A percentile compares a stretch with the other conserved stretches of the same genome.
Conservation (phyloP, 30 jellyfish, hydroid and myxozoan genomes). For the Hydra vulgaris region DNA sequence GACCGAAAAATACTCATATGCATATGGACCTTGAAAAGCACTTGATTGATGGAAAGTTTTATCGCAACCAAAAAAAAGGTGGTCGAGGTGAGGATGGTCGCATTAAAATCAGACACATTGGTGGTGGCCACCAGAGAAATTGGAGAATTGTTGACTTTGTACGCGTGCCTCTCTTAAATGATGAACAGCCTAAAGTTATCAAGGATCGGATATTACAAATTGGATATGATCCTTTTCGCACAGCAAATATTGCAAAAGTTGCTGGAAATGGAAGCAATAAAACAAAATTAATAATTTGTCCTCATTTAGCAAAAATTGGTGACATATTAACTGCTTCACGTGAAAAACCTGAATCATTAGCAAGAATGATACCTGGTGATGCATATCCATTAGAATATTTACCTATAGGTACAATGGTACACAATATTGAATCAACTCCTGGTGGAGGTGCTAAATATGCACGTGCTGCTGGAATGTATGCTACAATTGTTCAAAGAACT, state of each 20-base stretch:
- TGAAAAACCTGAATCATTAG: conserved; percentile 73
- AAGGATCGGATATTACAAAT: conserved; percentile 64
- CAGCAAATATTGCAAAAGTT: conserved; percentile 82
- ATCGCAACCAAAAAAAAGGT: conserved; percentile 58
- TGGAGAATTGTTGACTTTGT: conserved; percentile 57
- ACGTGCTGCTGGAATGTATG: conserved; percentile 91
- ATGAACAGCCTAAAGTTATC: conserved; percentile 22
- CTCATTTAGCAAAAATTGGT: conserved; percentile 83
- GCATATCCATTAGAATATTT: conserved; percentile 82
- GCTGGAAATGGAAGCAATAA: conserved; percentile 72
- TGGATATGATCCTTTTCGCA: conserved; percentile 92
- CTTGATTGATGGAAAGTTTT: conserved; percentile 51
- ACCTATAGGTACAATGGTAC: conserved; percentile 88
- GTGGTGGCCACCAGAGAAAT: conserved; percentile 87
- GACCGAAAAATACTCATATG: conserved; percentile 49
- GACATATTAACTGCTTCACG: conserved; percentile 81
- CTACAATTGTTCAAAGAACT: conserved; percentile 45
- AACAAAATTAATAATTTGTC: conserved; percentile 62
- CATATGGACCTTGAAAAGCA: conserved; percentile 46
- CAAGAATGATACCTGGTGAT: conserved; percentile 79
- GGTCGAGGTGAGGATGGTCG: conserved; percentile 94
- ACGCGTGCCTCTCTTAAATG: conserved; percentile 47
- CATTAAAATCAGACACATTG: conserved; percentile 63
- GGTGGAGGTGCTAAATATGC: conserved; percentile 86
- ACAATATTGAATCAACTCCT: conserved; percentile 58